Base-by-base conservation (phyloP, 2,113 vertebrate genomes). In the Macrotus californicus region DNA sequence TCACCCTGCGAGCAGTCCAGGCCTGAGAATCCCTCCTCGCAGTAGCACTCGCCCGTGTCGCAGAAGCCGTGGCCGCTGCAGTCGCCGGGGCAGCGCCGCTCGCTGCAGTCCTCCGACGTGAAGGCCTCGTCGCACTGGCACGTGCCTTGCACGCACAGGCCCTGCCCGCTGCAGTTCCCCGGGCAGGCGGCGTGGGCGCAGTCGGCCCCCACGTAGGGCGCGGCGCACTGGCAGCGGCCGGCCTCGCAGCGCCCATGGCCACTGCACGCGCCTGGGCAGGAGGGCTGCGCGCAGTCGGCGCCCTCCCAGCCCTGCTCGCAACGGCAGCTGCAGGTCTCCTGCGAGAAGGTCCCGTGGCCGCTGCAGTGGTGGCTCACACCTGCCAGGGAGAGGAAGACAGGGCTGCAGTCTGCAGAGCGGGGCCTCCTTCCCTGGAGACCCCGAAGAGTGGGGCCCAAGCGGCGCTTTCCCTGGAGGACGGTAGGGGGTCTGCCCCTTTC, bases 281-380 rank as follows among this genome's bases (percentile, higher is more conserved):
- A 72, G 21, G 99, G 98, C 22, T 8, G 91, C 13, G 99, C 99
- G 95, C 99, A 99, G 89, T 98, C 97, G 0, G 97, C 96, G 48
- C 99, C 99, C 96, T 98, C 98, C 99, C 99, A 99, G 83, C 99
- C 99, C 5, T 98, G 69, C 1, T 98, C 97, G 70, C 99, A 99
- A 92, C 95, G 94, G 97, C 99, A 99, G 97, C 97, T 97, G 95
- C 99, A 99, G 0, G 97, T 98, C 56, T 98, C 97, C 0, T 83
- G 96, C 8, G 98, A 96, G 96, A 98, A 99, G 6, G 97, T 98
- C 4, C 99, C 99, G 0, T 97, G 98, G 56, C 98, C 98, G 0
- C 98, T 99, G 87, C 99, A 99, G 86, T 72, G 97, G 26, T 80
- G 98, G 96, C 98, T 69, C 54, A 97, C 76, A 73, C 98, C 99